Evolutionary conservation across 2,113 vertebrate genomes (phyloP), one percentile per base, ranked within the genome.

Genomic region (Sorex fumeus): DNA sequence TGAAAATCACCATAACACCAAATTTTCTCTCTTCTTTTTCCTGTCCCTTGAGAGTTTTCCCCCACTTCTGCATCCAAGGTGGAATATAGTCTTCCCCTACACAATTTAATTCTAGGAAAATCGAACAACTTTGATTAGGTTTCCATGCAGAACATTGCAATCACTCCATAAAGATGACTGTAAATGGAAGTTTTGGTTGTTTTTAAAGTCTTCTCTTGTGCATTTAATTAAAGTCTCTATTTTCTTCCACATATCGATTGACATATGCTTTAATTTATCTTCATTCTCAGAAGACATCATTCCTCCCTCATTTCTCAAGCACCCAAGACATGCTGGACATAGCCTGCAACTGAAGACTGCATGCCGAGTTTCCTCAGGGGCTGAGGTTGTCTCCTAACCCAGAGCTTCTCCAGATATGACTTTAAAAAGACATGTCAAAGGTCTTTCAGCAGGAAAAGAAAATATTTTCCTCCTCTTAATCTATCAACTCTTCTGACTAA

Each of bases 1-100:
- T 75, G 53, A 66, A 87, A 86, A 74, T 2, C 8, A 23, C 47
- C 57, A n/a, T 28, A 8, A 43, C 43, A 34, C 13, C 43, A 28
- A 92, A 88, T 45, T 75, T 1, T 87, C 45, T 27, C 28, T 19
- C 72, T 75, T 91, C 84, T 28, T 78, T 64, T 50, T 13, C 47
- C 15, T 45, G 30, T 13, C 18, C 47, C 62, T 77, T 2, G 23
- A 70, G 25, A 53, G 23, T 43, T 40, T 47, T 34, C 50, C 77
- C 75, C 19, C 32, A 69, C 67, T 80, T 43, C 13, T 85, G 3
- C 32, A 4, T 88, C 25, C 57, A 66, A 6, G 8, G 32, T 70
- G 84, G 47, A 21, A 3, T 6, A 27, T 66, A 1, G 57, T 8
- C 13, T 87, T 84, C 32, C 40, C n/a, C 15, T 16, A 34, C 27